phyloP scores from a whole-genome alignment of 2,888 invertebrate genomes.

The Orchesella flavescens region DNA sequence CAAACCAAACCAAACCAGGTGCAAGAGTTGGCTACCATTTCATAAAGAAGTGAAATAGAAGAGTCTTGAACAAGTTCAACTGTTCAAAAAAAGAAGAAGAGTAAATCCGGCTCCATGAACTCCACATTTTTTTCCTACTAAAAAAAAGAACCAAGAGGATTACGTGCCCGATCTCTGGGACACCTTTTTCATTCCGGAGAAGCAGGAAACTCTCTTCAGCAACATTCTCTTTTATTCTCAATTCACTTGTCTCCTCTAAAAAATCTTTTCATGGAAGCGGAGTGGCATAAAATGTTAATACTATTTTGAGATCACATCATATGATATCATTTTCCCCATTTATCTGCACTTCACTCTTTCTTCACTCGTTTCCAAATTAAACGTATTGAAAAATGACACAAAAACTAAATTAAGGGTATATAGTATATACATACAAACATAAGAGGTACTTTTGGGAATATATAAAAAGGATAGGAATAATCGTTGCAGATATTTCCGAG shows the following conservation, averaged over 20 bases:
- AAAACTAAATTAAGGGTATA: no score
- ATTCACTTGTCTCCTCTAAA: conserved; percentile 11
- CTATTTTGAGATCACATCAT: conserved; percentile 16
- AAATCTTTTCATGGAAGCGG: neutral
- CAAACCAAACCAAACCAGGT: conserved; percentile 3
- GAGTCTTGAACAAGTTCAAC: conserved; percentile 12
- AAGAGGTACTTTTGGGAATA: no score
- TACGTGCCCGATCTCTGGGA: conserved; percentile 27
- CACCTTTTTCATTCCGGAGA: conserved; percentile 27
- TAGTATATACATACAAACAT: no score
- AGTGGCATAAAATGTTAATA: conserved; percentile 4
- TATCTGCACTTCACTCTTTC: no score
- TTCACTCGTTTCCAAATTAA: no score
- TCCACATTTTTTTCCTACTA: neutral
- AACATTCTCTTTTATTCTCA: neutral
- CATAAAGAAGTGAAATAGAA: neutral
- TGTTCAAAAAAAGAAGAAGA: neutral
- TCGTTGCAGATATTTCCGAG: no score
- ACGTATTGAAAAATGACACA: no score
- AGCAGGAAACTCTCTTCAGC: neutral
- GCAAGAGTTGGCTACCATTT: neutral
- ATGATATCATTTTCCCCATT: neutral
- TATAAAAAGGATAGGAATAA: no score
- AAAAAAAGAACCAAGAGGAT: conserved; percentile 25
- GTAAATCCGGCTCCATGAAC: conserved; percentile 32